A percentile compares a stretch with the other conserved stretches of the same genome.
phyloP scores from a whole-genome alignment of 2,888 invertebrate species.

The Harpalus rubripes region DNA sequence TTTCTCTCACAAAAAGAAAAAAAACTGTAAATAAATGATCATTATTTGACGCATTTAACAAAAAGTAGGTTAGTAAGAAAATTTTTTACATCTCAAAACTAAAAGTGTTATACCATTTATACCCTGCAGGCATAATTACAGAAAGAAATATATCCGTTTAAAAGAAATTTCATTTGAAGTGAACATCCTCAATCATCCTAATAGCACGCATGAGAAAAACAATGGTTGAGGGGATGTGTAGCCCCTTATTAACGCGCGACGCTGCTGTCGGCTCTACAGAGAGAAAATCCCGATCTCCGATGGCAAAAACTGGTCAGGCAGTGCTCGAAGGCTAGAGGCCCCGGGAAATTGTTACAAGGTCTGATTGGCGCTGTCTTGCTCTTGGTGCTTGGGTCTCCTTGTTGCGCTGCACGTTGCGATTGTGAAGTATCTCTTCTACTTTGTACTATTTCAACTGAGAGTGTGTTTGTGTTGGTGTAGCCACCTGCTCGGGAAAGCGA shows the following conservation, averaged over 20 bases:
- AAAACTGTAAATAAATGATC: constrained; percentile 24
- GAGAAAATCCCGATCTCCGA: constrained; percentile 37
- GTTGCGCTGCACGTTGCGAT: constrained; percentile 24
- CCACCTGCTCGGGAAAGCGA: constrained; percentile 30
- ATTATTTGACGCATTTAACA: constrained; percentile 35
- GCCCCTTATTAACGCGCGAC: constrained; percentile 38
- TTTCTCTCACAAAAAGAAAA: constrained; percentile 8
- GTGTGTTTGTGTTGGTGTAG: not conserved
- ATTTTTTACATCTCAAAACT: constrained; percentile 33
- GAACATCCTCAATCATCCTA: constrained; percentile 37
- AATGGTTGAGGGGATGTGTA: constrained; percentile 13
- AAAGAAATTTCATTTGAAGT: constrained; percentile 23
- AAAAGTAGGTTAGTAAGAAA: constrained; percentile 47
- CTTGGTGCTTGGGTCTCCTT: constrained; percentile 9
- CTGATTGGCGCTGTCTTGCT: constrained; percentile 69
- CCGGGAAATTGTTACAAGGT: constrained; percentile 78
- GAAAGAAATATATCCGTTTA: constrained; percentile 44
- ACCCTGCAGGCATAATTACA: constrained; percentile 31
- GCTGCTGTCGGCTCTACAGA: constrained; percentile 45
- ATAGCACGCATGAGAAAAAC: constrained; percentile 25
- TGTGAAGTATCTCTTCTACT: constrained; percentile 44
- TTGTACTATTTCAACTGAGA: not conserved
- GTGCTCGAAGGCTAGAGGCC: constrained; percentile 75
- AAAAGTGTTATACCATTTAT: constrained; percentile 41
- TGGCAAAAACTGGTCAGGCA: constrained; percentile 59